Percentiles rank a stretch among this genome's conserved stretches.
Evolutionary conservation across 1,140 invertebrate genomes (phyloP).

Genomic region (Telenomus remus): DNA sequence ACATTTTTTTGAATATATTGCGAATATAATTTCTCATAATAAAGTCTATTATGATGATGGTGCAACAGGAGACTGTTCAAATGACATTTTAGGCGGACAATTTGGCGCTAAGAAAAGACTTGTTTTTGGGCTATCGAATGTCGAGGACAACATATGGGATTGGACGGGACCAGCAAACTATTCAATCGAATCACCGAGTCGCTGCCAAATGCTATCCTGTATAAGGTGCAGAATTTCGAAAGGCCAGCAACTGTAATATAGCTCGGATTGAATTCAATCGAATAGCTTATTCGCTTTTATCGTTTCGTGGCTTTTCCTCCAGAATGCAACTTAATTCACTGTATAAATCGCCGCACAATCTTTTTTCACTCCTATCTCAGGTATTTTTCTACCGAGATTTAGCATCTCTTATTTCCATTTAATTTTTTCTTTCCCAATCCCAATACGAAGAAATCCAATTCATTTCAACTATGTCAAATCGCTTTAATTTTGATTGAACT

Average conservation of each 20-base stretch:
- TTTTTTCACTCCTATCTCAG: neutral
- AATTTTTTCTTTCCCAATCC: too few species aligned
- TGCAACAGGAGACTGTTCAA: neutral
- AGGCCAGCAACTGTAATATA: constrained; percentile 29
- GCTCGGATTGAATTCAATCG: constrained; percentile 44
- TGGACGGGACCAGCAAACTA: constrained; percentile 30
- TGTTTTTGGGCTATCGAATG: constrained; percentile 39
- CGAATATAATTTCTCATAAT: too few species aligned
- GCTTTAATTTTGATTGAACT: too few species aligned
- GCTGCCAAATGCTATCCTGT: constrained; percentile 17
- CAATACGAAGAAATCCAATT: too few species aligned
- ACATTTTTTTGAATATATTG: too few species aligned
- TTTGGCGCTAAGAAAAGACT: constrained; percentile 17
- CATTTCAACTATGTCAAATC: too few species aligned
- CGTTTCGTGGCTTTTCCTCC: constrained; percentile 29
- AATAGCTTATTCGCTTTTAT: constrained; percentile 54
- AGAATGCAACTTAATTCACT: constrained; percentile 44
- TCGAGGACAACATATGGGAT: constrained; percentile 35
- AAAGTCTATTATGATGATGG: too few species aligned
- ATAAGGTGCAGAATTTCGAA: constrained; percentile 33
- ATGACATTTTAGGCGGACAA: constrained; percentile 24
- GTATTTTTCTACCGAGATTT: too few species aligned
- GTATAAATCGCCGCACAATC: constrained; percentile 31
- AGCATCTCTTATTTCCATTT: too few species aligned
- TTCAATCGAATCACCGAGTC: constrained; percentile 48